Evolutionary conservation across 1,140 invertebrate species (phyloP), one percentile per base, ranked within the genome.

Genomic region (Drosophila sproati): DNA sequence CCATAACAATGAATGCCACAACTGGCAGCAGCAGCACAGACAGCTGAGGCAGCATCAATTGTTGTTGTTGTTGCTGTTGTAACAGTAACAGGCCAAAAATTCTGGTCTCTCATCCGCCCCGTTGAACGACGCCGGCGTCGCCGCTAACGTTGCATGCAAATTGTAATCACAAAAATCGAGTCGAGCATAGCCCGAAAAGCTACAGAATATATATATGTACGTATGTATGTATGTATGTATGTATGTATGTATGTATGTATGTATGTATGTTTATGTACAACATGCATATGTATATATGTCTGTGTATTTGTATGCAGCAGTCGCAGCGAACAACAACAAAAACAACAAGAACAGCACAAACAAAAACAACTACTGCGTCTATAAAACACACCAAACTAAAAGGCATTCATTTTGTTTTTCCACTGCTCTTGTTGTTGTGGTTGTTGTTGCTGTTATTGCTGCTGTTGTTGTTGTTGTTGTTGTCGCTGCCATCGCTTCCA

Each of bases 331-430:
- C 45, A 67, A 52, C 60, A 74, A 39, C 41, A 66, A 3, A 32
- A 74, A 61, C 57, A 47, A 32, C 32, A 70, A 35, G 32, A 56
- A 12, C 45, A 67, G 48, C 51, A 75, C 48, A 54, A 74, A 39
- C 41, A 66, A 3, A 32, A 74, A 61, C 57, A 47, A 32, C 32
- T 47, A 55, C 56, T 57, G 45, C 66, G 43, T 51, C 75, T 73
- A 73, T 62, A 68, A 77, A 77, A 68, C 57, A 72, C 63, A 73
- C 60, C 43, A 62, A 63, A 79, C 79, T 69, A 72, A 56, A 77
- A 81, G 83, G 73, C 77, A 88, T 80, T 89, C 78, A 82, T 91
- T 88, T 91, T 80, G 74, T 80, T 89, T 89, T 89, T 79, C 63
- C 71, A 78, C 71, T 72, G 74, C 55, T 77, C 68, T 57, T 72